These are phyloP conservation scores for Enteromius viviparus DNA, from an alignment of 2,797 vertebrate species.

Conservation along the genomic window DNA sequence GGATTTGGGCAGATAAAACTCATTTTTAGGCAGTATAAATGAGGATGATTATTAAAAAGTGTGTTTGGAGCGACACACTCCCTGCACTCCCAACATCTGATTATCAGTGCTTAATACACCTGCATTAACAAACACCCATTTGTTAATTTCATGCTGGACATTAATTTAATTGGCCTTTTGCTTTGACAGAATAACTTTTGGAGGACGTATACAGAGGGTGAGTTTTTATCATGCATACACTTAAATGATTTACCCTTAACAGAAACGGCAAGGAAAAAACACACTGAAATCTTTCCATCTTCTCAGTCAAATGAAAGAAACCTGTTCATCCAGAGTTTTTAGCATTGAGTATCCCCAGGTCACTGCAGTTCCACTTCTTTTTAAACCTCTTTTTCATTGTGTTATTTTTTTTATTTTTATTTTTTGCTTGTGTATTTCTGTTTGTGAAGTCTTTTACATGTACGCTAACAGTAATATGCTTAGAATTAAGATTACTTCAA, in stretches of 20 bases:
- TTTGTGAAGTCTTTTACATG: neutral
- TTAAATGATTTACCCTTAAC: neutral
- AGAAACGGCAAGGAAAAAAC: neutral
- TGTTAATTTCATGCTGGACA: neutral
- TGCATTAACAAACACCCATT: neutral
- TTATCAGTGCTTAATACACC: neutral
- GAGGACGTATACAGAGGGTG: constrained; percentile 82
- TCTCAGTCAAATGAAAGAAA: neutral
- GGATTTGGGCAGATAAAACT: constrained; percentile 23
- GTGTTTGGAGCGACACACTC: neutral
- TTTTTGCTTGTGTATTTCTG: neutral
- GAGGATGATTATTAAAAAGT: neutral
- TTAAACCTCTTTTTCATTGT: neutral
- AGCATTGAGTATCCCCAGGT: neutral
- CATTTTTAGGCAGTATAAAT: neutral
- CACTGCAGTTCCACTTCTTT: neutral
- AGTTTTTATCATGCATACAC: constrained; percentile 41
- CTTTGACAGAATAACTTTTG: constrained; percentile 84
- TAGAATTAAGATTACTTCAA: neutral
- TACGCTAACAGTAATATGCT: neutral
- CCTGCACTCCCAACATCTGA: neutral
- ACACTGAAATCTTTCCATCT: neutral
- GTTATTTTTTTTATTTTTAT: neutral
- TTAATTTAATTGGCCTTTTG: neutral
- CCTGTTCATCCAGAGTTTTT: constrained; percentile 1